phyloP scores from a whole-genome alignment of 2,113 vertebrate species.

The Cyphomyrus plagiostoma region DNA sequence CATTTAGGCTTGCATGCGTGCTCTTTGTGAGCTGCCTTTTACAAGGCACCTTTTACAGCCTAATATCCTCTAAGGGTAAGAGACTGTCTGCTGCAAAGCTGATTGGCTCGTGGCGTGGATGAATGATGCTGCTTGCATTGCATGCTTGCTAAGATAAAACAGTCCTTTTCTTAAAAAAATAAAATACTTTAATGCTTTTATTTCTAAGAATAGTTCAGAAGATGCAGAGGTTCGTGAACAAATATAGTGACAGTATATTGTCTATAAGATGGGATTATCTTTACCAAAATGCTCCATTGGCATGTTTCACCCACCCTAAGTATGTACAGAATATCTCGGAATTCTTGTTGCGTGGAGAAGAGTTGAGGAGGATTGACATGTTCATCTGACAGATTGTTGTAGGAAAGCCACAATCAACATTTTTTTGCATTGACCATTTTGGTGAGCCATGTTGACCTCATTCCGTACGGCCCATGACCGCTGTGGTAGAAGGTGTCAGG shows the following conservation, averaged over 20 bases:
- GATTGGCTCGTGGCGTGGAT: background rate
- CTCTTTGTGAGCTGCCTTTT: background rate
- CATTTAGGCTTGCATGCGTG: background rate
- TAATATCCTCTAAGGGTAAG: background rate
- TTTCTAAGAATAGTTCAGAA: background rate
- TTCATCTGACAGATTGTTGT: background rate
- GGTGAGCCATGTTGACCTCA: background rate
- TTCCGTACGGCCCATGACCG: background rate
- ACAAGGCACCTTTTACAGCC: background rate
- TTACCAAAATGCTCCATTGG: background rate
- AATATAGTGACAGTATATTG: background rate
- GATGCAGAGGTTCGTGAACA: background rate
- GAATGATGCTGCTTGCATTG: background rate
- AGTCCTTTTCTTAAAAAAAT: background rate
- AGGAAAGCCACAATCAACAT: background rate
- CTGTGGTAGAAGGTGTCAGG: background rate
- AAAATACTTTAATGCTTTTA: background rate
- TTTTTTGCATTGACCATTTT: background rate
- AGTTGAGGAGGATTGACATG: background rate
- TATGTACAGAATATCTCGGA: background rate
- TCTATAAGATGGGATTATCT: background rate
- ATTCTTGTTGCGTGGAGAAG: background rate
- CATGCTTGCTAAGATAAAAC: background rate
- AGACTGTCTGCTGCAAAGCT: background rate
- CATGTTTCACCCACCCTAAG: background rate